A percentile compares a stretch with the other conserved stretches of the same genome.
Evolutionary conservation across 2,888 invertebrate species (phyloP).

Genomic region (Melanostoma mellinum): DNA sequence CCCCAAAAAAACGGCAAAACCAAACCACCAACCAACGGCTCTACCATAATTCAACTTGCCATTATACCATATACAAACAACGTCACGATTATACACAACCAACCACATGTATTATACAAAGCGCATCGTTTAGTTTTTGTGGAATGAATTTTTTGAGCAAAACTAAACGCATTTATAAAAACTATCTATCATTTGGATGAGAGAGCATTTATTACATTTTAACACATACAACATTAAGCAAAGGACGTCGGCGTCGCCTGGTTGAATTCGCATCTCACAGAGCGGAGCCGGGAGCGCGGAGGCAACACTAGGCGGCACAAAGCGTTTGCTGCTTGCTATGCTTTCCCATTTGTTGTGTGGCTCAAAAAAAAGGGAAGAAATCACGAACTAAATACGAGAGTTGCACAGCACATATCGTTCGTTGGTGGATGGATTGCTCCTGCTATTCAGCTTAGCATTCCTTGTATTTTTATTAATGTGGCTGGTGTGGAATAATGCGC

Average conservation of each 20-base stretch:
- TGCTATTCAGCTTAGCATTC: constrained; percentile 3
- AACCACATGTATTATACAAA: constrained; percentile 38
- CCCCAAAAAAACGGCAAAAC: constrained; percentile 19
- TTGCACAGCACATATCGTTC: constrained; percentile 30
- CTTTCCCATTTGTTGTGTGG: neutral
- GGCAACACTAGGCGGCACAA: constrained; percentile 6
- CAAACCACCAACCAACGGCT: neutral
- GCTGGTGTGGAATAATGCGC: constrained; percentile 16
- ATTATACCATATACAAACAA: neutral
- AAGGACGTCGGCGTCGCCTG: constrained; percentile 15
- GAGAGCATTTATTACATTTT: constrained; percentile 48
- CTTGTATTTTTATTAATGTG: neutral
- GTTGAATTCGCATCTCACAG: too few relatives aligned
- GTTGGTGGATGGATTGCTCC: constrained; percentile 30
- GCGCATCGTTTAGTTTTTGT: constrained; percentile 52
- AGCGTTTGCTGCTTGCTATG: constrained; percentile 9
- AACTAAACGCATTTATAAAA: constrained; percentile 57
- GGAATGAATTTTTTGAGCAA: constrained; percentile 57
- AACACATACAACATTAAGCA: constrained; percentile 33
- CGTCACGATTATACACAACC: constrained; percentile 1
- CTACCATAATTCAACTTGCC: constrained; percentile 40
- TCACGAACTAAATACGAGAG: constrained; percentile 42
- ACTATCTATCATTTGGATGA: constrained; percentile 61
- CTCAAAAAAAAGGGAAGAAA: constrained; percentile 30
- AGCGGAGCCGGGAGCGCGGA: too few relatives aligned